phyloP scores from a whole-genome alignment of 1,140 invertebrate species.

The Oedothorax gibbosus region DNA sequence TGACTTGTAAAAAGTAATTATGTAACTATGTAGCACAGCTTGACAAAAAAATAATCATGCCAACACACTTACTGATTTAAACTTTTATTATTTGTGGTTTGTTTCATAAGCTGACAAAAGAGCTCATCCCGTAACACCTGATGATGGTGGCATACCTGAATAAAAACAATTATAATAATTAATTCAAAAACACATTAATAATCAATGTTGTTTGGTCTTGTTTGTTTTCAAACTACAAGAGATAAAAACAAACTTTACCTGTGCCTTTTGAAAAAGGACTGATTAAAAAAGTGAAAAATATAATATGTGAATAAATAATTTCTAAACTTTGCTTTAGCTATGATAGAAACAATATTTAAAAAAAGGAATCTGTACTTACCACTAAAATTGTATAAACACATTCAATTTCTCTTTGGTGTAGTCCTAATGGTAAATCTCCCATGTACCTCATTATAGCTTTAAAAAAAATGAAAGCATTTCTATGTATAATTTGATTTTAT shows the following conservation, averaged over 20 bases:
- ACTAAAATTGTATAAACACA: constrained; percentile 94
- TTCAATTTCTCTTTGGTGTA: constrained; percentile 84
- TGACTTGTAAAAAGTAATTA: too few relatives aligned
- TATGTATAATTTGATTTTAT: neutral
- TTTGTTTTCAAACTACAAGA: neutral
- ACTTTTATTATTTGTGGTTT: constrained; percentile 96
- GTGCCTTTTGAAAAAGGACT: neutral
- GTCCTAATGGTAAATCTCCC: constrained; percentile 84
- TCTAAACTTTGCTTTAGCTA: too few relatives aligned
- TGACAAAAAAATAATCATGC: neutral
- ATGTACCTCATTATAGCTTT: constrained; percentile 91
- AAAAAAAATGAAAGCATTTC: constrained; percentile 39
- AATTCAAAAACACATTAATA: neutral
- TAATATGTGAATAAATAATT: neutral
- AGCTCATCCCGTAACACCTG: constrained; percentile 91
- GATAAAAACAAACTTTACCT: neutral
- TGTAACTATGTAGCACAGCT: too few relatives aligned
- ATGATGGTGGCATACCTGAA: constrained; percentile 92
- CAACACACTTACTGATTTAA: constrained; percentile 72
- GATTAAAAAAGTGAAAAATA: constrained; percentile 3
- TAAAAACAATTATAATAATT: neutral
- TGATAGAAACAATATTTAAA: neutral
- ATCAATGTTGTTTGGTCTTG: neutral
- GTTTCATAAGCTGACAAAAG: constrained; percentile 98
- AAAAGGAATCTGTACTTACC: constrained; percentile 73